Evolutionary conservation across 2,113 vertebrate genomes (phyloP), one percentile per base, ranked within the genome.

Genomic region (Falcunculus frontatus): DNA sequence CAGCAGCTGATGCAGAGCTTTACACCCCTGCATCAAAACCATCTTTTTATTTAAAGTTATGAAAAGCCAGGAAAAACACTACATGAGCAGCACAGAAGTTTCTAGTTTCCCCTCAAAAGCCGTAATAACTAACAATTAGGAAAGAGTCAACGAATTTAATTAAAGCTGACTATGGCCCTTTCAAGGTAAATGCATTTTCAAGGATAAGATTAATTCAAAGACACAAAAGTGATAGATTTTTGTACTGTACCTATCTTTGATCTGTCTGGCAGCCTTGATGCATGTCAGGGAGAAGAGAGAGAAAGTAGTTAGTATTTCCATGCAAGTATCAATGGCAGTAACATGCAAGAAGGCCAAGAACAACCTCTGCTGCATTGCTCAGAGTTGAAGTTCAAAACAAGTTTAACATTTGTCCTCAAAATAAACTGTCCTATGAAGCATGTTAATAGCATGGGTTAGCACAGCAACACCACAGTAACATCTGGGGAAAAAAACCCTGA

Each of bases 181-280:
- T 87, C 55, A 88, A 60, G 86, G 52, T 16, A 55, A 87, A 83
- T 37, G 62, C 57, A 94, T 92, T 69, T 97, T 92, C 60, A 93
- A 93, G 60, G 68, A 86, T 5, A 65, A 95, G 83, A 75, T 93
- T 95, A 83, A 96, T 42, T 57, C 91, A 89, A 97, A 84, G 96
- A 96, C 53, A 93, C 68, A 95, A 97, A 95, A 97, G 96, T 79
- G n/a, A 85, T 75, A 97, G 94, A 96, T 93, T 97, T 97, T 97
- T 84, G 96, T 98, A 98, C 98, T 97, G 79, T 98, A 99, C 99
- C 99, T 98, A 98, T 99, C 99, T 97, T 99, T 99, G 98, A 99
- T 99, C 98, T 99, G 98, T 98, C 98, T 99, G 93, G 99, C 97
- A 98, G 99, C 99, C 99, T 99, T 98, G 98, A 96, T 88, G 96